Conservation (phyloP, 2,113 vertebrate species). For the Haemorhous mexicanus region DNA sequence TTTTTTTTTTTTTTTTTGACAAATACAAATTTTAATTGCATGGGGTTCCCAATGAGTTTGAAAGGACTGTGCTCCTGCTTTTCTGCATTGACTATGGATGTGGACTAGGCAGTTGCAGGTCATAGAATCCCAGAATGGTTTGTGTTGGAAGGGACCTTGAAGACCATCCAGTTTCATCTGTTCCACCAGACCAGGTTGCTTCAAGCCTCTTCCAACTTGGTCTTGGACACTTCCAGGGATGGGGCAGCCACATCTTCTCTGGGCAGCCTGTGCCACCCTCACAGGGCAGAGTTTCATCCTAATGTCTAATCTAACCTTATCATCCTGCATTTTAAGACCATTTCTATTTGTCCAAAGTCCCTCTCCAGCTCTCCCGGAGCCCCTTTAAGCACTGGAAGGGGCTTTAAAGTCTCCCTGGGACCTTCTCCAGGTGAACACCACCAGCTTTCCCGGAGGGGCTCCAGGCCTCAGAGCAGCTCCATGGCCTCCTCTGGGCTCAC, state of each 20-base stretch:
- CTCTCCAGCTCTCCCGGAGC: not conserved
- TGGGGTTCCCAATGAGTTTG: not conserved
- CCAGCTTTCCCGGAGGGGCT: not conserved
- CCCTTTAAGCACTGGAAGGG: not conserved
- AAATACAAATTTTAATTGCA: not conserved
- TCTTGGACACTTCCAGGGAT: not conserved
- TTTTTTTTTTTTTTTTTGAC: not conserved
- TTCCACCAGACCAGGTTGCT: not conserved
- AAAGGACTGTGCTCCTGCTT: not conserved
- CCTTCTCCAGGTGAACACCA: not conserved
- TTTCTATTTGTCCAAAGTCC: not conserved
- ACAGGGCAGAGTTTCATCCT: not conserved
- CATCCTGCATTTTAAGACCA: not conserved
- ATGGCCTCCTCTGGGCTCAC: fast-evolving
- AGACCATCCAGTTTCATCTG: not conserved
- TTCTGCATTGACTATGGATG: not conserved
- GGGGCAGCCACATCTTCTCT: not conserved
- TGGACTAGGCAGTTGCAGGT: not conserved
- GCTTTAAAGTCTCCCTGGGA: not conserved
- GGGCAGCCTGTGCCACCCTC: not conserved
- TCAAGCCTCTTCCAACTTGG: not conserved
- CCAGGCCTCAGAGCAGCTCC: fast-evolving
- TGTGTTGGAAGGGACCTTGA: not conserved
- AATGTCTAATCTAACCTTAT: not conserved
- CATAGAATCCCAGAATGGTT: not conserved